phyloP scores from a whole-genome alignment of 2,888 invertebrate species.

The Rotaria macrura region DNA sequence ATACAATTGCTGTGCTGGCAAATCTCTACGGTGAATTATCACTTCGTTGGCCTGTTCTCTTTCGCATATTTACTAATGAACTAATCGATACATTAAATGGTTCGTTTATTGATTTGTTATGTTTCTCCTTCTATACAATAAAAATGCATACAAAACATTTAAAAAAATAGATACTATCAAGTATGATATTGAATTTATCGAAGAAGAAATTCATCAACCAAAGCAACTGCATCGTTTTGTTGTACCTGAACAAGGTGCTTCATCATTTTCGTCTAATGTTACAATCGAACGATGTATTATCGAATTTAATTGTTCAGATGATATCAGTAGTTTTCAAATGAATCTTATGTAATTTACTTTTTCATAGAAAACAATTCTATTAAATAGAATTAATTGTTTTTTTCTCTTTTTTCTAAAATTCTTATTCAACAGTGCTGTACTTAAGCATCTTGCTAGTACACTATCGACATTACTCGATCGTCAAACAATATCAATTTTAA shows the following conservation, averaged over 20 bases:
- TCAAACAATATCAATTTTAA: not conserved
- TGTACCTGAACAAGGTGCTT: not conserved
- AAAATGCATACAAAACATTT: not conserved
- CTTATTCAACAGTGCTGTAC: not conserved
- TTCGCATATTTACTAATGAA: slow-evolving; percentile 1
- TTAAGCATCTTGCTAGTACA: not conserved
- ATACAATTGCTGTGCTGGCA: not conserved
- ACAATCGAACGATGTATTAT: not conserved
- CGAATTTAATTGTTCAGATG: not conserved
- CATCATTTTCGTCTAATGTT: not conserved
- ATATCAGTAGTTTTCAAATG: not conserved
- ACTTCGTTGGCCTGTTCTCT: not conserved
- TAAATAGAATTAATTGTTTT: too few relatives aligned
- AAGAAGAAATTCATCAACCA: not conserved
- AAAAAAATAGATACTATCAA: not conserved
- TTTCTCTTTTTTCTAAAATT: too few relatives aligned
- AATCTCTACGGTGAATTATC: slow-evolving; percentile 5
- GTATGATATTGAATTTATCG: not conserved
- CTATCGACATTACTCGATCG: not conserved
- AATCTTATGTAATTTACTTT: not conserved
- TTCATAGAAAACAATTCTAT: too few relatives aligned
- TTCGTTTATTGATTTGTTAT: not conserved
- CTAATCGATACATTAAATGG: not conserved
- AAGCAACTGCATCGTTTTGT: not conserved
- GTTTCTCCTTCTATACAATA: too few relatives aligned